A percentile compares a stretch with the other conserved stretches of the same genome.
These are phyloP conservation scores for Acanthis flammea DNA, from an alignment of 2,797 vertebrate species.

Conservation along the genomic window DNA sequence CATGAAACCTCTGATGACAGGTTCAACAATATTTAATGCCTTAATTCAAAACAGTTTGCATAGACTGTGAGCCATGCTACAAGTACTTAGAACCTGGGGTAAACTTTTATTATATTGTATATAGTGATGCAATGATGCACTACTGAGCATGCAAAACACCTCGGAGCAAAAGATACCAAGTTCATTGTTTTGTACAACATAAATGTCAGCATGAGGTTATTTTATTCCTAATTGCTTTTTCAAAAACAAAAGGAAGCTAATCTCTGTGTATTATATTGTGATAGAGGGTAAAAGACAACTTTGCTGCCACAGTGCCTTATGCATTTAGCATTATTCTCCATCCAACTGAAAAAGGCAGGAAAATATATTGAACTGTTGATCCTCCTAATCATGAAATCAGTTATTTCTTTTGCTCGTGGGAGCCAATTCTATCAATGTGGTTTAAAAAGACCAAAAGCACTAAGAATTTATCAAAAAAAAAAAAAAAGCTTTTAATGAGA, in stretches of 20 bases:
- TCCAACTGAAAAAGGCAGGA: not conserved
- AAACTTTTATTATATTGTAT: not conserved
- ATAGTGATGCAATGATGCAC: not conserved
- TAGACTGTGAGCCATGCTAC: not conserved
- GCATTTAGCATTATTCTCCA: not conserved
- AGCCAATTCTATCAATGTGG: not conserved
- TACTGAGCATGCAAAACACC: slow-evolving; percentile 36
- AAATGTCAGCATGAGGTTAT: slow-evolving; percentile 43
- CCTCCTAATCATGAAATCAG: not conserved
- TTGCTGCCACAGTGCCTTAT: not conserved
- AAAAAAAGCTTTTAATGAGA: not conserved
- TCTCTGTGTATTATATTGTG: not conserved
- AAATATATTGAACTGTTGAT: not conserved
- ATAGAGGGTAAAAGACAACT: not conserved
- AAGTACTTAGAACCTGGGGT: not conserved
- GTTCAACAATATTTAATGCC: slow-evolving; percentile 37
- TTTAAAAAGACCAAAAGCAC: not conserved
- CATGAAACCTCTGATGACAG: not conserved
- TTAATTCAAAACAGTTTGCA: not conserved
- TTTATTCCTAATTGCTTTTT: slow-evolving; percentile 26
- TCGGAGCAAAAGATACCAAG: not conserved
- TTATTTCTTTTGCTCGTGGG: not conserved
- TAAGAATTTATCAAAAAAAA: not conserved
- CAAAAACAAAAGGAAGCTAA: not conserved
- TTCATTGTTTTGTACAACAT: slow-evolving; percentile 3